A percentile compares a stretch with the other conserved stretches of the same genome.
Evolutionary conservation across 1,140 invertebrate species (phyloP).

Genomic region (Teleogryllus occipitalis): DNA sequence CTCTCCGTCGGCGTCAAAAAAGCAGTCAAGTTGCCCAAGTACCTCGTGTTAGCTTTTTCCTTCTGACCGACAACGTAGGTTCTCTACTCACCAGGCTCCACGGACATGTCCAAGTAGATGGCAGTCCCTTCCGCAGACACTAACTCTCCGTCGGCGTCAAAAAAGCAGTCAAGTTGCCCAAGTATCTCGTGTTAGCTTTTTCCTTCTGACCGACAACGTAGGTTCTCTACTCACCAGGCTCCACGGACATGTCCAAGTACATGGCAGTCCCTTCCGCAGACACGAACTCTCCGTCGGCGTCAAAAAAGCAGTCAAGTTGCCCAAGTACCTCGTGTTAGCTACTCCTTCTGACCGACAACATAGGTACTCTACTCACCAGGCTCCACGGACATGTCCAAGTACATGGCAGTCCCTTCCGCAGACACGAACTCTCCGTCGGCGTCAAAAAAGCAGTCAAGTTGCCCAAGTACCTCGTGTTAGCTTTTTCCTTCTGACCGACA

Average conservation of each 20-base stretch:
- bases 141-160: conserved; percentile 63
- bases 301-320: conserved; percentile 64
- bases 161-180: conserved; percentile 66
- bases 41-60: conserved; percentile 54
- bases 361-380: too few species aligned
- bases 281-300: conserved; percentile 57
- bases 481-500: too few species aligned
- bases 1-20: conserved; percentile 64
- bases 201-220: too few species aligned
- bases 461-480: conserved; percentile 61
- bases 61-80: too few species aligned
- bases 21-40: conserved; percentile 65
- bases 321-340: conserved; percentile 59
- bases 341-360: too few species aligned
- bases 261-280: conserved; percentile 66
- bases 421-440: conserved; percentile 54
- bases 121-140: conserved; percentile 61
- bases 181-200: conserved; percentile 56
- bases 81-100: too few species aligned
- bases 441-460: conserved; percentile 66
- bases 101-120: conserved; percentile 52
- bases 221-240: too few species aligned
- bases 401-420: conserved; percentile 67
- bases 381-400: conserved; percentile 43
- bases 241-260: conserved; percentile 45